phyloP scores from a whole-genome alignment of 2,797 vertebrate species.

The Crax fasciolata region DNA sequence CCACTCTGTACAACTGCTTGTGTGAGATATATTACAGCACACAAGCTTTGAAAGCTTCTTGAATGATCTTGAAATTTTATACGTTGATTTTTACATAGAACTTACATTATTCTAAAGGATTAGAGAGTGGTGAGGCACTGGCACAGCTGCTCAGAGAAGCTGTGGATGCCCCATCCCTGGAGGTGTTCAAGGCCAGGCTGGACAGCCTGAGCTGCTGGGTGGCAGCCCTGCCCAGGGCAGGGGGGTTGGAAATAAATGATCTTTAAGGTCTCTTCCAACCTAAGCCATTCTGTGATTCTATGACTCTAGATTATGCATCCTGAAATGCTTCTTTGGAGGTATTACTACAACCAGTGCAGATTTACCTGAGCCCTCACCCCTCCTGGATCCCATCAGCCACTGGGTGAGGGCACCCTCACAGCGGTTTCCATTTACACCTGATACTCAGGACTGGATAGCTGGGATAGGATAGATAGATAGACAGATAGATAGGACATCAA shows the following conservation, averaged over 20 bases:
- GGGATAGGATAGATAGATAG: too few relatives aligned
- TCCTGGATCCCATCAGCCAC: neutral
- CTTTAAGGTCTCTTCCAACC: too few relatives aligned
- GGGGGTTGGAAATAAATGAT: too few relatives aligned
- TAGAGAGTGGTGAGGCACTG: too few relatives aligned
- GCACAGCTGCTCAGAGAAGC: too few relatives aligned
- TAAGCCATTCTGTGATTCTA: neutral
- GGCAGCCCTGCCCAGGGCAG: too few relatives aligned
- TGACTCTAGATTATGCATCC: neutral
- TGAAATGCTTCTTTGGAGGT: neutral
- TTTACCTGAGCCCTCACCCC: neutral
- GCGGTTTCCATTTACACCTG: neutral
- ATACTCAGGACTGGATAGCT: neutral
- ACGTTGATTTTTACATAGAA: too few relatives aligned
- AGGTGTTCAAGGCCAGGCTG: too few relatives aligned
- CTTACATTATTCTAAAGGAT: too few relatives aligned
- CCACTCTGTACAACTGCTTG: neutral
- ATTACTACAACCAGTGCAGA: neutral
- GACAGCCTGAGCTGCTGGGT: too few relatives aligned
- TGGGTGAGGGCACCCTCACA: neutral
- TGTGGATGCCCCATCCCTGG: too few relatives aligned
- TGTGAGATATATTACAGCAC: fast-evolving
- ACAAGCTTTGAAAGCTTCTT: neutral
- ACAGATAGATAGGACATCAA: neutral
- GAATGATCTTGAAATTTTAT: neutral